These are phyloP conservation scores for Dolomedes plantarius DNA, from an alignment of 2,888 invertebrate species.

Conservation along the genomic window DNA sequence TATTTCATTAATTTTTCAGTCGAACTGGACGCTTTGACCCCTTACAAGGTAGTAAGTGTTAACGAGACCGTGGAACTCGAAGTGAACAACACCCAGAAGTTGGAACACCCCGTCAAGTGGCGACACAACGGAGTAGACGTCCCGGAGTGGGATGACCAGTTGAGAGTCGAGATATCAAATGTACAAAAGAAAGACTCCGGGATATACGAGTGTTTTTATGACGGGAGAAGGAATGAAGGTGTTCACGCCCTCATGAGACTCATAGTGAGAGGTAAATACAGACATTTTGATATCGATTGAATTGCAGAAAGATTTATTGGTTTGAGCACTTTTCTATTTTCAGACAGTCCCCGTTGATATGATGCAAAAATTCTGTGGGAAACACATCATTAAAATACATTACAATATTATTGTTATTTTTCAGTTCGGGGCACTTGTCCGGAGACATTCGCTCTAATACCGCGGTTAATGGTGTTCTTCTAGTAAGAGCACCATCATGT, in stretches of 20 bases:
- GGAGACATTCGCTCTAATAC: no score
- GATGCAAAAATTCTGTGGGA: no score
- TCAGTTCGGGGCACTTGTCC: no score
- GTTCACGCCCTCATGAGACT: constrained; percentile 68
- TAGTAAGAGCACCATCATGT: no score
- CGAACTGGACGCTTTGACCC: constrained; percentile 48
- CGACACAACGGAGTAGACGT: constrained; percentile 48
- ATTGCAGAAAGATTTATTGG: no score
- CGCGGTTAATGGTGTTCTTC: no score
- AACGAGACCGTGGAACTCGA: constrained; percentile 46
- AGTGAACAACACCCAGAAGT: constrained; percentile 31
- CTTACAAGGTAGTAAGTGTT: constrained; percentile 38
- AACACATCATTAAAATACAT: no score
- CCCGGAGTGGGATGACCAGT: constrained; percentile 31
- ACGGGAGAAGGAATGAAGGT: constrained; percentile 57
- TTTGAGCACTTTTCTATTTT: no score
- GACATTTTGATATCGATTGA: no score
- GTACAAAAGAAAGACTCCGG: constrained; percentile 45
- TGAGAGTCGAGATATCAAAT: constrained; percentile 32
- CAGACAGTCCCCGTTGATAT: no score
- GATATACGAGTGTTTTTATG: constrained; percentile 71
- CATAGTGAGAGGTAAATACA: constrained; percentile 67
- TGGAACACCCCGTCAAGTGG: constrained; percentile 51
- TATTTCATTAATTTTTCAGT: constrained; percentile 41
- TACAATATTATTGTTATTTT: no score